These are phyloP conservation scores for Habropoda laboriosa DNA, from an alignment of 1,140 invertebrate species.

Conservation along the genomic window DNA sequence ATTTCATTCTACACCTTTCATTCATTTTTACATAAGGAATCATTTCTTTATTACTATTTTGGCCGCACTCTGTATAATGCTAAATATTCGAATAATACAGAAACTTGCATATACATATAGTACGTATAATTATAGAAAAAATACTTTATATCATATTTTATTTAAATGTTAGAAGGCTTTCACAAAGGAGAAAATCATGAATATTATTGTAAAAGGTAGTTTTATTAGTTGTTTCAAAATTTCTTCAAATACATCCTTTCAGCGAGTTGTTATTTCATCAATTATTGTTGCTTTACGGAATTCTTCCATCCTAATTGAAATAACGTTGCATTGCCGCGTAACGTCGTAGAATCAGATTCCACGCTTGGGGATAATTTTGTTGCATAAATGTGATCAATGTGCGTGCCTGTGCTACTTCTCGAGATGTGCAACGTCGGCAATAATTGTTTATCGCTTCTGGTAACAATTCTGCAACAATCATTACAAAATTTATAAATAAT, in stretches of 20 bases:
- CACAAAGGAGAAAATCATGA: not conserved
- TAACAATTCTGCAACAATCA: slow-evolving; percentile 81
- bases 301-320: not conserved
- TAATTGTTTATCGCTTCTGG: slow-evolving; percentile 64
- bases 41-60: no score
- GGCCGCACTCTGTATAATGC: no score
- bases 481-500: not conserved
- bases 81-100: no score
- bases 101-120: no score
- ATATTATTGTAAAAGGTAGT: slow-evolving; percentile 2
- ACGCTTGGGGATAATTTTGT: slow-evolving; percentile 61
- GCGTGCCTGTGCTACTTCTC: slow-evolving; percentile 53
- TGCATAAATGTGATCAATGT: slow-evolving; percentile 64
- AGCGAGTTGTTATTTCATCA: no score
- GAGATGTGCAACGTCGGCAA: slow-evolving; percentile 62
- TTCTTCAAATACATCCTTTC: not conserved
- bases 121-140: not conserved
- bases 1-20: no score
- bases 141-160: not conserved
- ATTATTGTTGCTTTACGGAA: not conserved
- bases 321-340: not conserved
- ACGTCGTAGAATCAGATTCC: slow-evolving; percentile 52
- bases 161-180: not conserved
- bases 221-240: not conserved
- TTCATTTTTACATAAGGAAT: no score